A percentile compares a stretch with the other conserved stretches of the same genome.
These are phyloP conservation scores for Clarias laeviceps DNA, from an alignment of 2,797 vertebrate species.

Conservation along the genomic window DNA sequence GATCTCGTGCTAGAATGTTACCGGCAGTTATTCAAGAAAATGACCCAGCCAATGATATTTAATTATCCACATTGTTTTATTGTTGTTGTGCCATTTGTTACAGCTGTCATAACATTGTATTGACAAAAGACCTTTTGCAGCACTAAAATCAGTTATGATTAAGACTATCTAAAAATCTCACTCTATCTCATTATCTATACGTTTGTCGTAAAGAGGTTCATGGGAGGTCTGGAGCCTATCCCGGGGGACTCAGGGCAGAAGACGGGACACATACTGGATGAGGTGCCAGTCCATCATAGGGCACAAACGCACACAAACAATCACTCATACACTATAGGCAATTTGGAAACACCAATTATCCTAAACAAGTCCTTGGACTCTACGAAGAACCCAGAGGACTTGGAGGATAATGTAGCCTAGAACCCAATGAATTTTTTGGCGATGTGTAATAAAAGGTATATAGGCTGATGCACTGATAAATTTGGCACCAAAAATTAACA, in stretches of 20 bases:
- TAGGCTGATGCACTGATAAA: background rate
- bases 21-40: conserved; percentile 79
- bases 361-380: too few relatives aligned
- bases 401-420: background rate
- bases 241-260: too few relatives aligned
- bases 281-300: too few relatives aligned
- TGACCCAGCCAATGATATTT: conserved; percentile 55
- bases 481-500: background rate
- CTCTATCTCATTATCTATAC: too few relatives aligned
- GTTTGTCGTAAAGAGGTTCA: too few relatives aligned
- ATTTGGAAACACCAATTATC: too few relatives aligned
- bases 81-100: conserved; percentile 17
- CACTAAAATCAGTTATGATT: background rate
- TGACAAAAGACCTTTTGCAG: background rate
- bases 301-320: too few relatives aligned
- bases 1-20: conserved; percentile 83
- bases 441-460: background rate
- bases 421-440: background rate
- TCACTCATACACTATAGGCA: too few relatives aligned
- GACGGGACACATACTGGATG: too few relatives aligned
- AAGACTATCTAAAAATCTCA: background rate
- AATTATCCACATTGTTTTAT: conserved; percentile 56
- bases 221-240: too few relatives aligned
- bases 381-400: too few relatives aligned
- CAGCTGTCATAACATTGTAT: background rate